Base-by-base conservation (phyloP, 1,140 invertebrate species). In the Drosophila athabasca region DNA sequence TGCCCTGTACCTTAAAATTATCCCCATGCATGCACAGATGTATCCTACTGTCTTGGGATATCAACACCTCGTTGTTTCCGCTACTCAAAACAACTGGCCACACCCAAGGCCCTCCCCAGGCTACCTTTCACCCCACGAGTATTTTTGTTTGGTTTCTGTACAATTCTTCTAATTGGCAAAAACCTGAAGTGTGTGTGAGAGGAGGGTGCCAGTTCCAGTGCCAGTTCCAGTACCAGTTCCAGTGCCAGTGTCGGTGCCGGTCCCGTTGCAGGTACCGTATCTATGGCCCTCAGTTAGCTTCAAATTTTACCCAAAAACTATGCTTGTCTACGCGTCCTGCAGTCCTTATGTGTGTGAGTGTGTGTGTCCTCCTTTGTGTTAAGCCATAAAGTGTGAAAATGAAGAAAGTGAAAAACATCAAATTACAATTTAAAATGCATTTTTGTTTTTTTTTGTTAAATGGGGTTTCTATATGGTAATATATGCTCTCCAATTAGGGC, bases 161-260 rank as follows among this genome's bases (percentile, higher is more conserved):
- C 29, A 76, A 75, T 84, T 69, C 61, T 65, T 84, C 60, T 84
- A 84, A 84, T 84, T 84, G 80, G 76, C 80, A 84, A 58, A 76
- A 76, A 49, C 71, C 62, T 64, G 19, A 67, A 58, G 71, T 84
- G 54, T 84, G 50, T 64, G 64, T 62, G 26, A 44, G 26, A 44
- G 39, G 41, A 11, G 35, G 11, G 35, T 5, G 24, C 24, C 3
- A 5, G 24, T 26, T 1, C 7, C 7, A 7, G 29, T 29, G 29
- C 22, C 22, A n/a, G n/a, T n/a, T n/a, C n/a, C n/a, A n/a, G 35
- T 5, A 3, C 24, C 3, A 5, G 24, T 26, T 1, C 7, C 7
- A 26, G 24, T 26, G 7, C 2, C 7, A 7, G 29, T 31, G 29
- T 4, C 3, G 4, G 24, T 24, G 24, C 24, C 24, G 24, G 24